Conservation (phyloP, 2,888 invertebrate genomes). For the Agrotis clavis region DNA sequence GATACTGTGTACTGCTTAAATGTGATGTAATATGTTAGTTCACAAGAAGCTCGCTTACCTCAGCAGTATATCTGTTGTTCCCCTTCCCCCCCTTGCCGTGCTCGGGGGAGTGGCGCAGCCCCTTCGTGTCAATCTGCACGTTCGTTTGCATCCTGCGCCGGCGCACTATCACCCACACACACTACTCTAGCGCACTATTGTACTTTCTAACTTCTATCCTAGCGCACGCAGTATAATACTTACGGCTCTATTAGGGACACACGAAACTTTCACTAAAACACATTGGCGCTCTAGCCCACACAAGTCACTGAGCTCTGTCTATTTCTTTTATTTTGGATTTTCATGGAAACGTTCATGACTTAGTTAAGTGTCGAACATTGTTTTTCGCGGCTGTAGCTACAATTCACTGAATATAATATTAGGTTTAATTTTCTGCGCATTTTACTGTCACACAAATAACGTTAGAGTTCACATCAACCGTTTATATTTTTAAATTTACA, state of each 20-base stretch:
- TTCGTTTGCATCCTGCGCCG: conserved; percentile 92
- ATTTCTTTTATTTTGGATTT: background rate
- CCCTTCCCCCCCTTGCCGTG: conserved; percentile 90
- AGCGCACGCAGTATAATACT: background rate
- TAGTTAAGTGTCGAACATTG: background rate
- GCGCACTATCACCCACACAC: conserved; percentile 24
- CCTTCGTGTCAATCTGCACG: conserved; percentile 94
- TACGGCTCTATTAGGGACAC: background rate
- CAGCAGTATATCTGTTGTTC: conserved; percentile 86
- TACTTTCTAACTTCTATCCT: background rate
- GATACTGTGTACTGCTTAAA: too few species aligned
- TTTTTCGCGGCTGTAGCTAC: background rate
- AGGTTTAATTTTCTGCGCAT: background rate
- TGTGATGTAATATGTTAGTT: background rate
- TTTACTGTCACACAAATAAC: background rate
- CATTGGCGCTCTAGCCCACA: background rate
- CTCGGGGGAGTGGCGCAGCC: conserved; percentile 92
- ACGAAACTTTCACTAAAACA: background rate
- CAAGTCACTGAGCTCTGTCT: background rate
- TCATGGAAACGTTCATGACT: background rate
- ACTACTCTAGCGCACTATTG: background rate
- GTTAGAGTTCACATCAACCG: conserved; percentile 12
- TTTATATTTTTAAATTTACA: conserved; percentile 3
- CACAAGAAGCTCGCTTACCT: conserved; percentile 82
- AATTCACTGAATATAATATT: conserved; percentile 2